Percentiles rank a stretch among this genome's conserved stretches.
Evolutionary conservation across 2,113 vertebrate genomes (phyloP).

Genomic region (Zosterops pallidus): DNA sequence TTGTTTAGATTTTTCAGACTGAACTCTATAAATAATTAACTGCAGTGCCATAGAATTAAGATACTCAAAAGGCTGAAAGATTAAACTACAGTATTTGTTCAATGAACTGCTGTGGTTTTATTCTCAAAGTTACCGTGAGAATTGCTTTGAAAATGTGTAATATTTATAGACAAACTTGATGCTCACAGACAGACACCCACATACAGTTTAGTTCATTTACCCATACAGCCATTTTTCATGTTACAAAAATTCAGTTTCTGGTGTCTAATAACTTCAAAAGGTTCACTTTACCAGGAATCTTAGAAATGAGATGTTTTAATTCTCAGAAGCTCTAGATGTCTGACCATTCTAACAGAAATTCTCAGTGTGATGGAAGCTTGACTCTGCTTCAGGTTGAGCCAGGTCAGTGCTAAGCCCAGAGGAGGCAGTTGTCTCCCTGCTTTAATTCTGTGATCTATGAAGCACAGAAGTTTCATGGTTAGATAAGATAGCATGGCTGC

Average conservation of each 20-base stretch:
- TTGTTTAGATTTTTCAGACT: neutral
- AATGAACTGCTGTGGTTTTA: neutral
- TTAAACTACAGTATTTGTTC: neutral
- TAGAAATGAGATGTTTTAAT: neutral
- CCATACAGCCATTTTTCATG: neutral
- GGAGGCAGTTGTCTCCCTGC: neutral
- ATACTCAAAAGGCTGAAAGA: neutral
- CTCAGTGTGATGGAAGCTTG: neutral
- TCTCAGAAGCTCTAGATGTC: neutral
- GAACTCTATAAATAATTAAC: constrained; percentile 5
- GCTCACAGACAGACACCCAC: neutral
- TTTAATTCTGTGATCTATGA: neutral
- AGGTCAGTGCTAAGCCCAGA: neutral
- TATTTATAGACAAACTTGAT: neutral
- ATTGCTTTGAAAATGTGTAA: neutral
- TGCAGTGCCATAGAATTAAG: neutral
- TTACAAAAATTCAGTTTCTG: neutral
- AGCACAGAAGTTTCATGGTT: neutral
- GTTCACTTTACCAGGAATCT: neutral
- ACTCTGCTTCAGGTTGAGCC: neutral
- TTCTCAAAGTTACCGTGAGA: neutral
- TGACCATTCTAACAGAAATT: neutral
- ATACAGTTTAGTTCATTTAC: neutral
- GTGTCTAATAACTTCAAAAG: neutral
- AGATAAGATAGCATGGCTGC: neutral